Evolutionary conservation across 2,888 invertebrate genomes (phyloP).

Genomic region (Eumerus sabulonum): DNA sequence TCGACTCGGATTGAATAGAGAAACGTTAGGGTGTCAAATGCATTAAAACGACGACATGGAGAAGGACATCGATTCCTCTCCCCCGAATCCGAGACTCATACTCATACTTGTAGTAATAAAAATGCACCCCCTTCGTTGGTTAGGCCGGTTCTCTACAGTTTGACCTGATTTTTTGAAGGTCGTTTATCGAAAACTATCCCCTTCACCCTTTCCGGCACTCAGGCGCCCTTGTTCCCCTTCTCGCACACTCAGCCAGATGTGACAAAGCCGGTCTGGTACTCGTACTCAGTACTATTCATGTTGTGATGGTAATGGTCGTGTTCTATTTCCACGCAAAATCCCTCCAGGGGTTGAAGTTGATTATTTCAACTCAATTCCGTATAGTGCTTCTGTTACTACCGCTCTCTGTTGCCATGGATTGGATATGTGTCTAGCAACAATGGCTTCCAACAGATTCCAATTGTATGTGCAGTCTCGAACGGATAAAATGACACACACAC

Average conservation of each 20-base stretch:
- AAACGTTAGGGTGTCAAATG: constrained; percentile 42
- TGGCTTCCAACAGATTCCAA: constrained; percentile 55
- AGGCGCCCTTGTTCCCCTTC: no score
- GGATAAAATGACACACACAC: constrained; percentile 39
- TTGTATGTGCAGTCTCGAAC: constrained; percentile 54
- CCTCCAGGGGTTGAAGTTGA: constrained; percentile 49
- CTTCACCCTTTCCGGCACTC: no score
- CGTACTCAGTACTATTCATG: constrained; percentile 5
- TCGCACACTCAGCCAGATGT: no score
- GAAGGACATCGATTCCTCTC: no score
- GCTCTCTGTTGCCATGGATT: constrained; percentile 22
- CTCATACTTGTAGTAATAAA: no score
- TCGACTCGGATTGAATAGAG: no score
- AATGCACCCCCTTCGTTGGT: no score
- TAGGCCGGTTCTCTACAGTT: not conserved
- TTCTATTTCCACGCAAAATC: constrained; percentile 21
- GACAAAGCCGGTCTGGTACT: constrained; percentile 1
- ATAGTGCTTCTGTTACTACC: constrained; percentile 23
- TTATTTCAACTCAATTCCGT: constrained; percentile 59
- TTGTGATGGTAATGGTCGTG: constrained; percentile 63
- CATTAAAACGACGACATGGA: no score
- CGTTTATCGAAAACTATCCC: no score
- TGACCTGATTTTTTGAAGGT: constrained; percentile 4
- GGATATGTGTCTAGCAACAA: constrained; percentile 63
- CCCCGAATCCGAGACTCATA: no score